Evolutionary conservation across 2,888 invertebrate species (phyloP), one percentile per base, ranked within the genome.

Genomic region (Noctua janthe): DNA sequence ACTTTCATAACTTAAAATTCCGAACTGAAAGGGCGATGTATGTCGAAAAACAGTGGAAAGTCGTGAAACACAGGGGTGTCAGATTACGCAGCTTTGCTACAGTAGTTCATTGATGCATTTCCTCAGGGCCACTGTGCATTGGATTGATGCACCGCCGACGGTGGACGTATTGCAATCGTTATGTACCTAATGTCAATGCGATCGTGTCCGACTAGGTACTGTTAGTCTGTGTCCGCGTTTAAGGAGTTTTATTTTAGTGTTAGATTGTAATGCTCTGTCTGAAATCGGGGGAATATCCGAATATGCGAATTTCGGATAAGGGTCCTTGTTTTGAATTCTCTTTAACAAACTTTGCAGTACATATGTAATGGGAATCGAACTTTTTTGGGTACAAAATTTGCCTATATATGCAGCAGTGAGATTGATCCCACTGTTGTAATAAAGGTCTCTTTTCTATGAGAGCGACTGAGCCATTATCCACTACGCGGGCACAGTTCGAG

Each of bases 81-180:
- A 51, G 76, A 82, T 76, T 86, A 78, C 80, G 51, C 35, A 80
- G 85, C 54, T 7, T 67, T 82, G 84, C 91, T 90, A 90, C 90
- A 91, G 89, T 83, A 90, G 88, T 92, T 93, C 94, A 93, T 94
- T 96, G 95, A 96, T 95, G 93, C 94, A 96, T 95, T 92, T 92
- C 94, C 93, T 91, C 91, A 92, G 96, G 94, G 95, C 95, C 96
- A 88, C 87, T 91, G 96, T 93, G 95, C 90, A 90, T 90, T 90
- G 92, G 96, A 97, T 97, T 96, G 96, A 97, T 97, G 96, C 90
- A 86, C 90, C 90, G 90, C 91, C 93, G 93, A 94, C 93, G 90
- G 93, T 88, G 91, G 93, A 97, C 95, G 95, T 95, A 96, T 97
- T 94, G 95, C 95, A 93, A 92, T 96, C 97, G 96, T 96, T 97